Conservation (phyloP, 2,113 vertebrate genomes). For the Melanerpes formicivorus region DNA sequence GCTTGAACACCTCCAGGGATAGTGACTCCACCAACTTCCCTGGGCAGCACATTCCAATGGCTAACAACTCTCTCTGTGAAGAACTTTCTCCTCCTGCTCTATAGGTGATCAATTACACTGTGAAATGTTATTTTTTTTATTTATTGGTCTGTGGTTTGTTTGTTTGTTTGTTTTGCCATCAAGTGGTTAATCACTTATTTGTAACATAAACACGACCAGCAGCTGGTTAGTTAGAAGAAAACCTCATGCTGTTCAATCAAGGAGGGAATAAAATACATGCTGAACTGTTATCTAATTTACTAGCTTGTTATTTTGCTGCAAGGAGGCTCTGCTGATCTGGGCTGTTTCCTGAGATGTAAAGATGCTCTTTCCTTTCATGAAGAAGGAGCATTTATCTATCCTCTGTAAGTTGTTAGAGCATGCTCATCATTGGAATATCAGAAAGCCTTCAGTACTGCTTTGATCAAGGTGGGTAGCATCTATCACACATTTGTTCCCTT, state of each 20-base stretch:
- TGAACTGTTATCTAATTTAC: neutral
- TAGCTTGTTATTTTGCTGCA: neutral
- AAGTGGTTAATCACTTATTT: neutral
- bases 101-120: too few species aligned
- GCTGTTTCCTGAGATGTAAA: neutral
- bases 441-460: neutral
- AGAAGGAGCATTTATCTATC: neutral
- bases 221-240: neutral
- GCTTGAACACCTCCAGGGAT: too few species aligned
- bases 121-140: too few species aligned
- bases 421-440: neutral
- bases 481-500: neutral
- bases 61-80: too few species aligned
- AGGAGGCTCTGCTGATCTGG: neutral
- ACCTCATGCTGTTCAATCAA: neutral
- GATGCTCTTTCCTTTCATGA: neutral
- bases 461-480: neutral
- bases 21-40: too few species aligned
- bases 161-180: neutral
- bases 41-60: too few species aligned
- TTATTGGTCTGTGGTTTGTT: too few species aligned
- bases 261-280: neutral
- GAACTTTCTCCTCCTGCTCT: too few species aligned
- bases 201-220: neutral
- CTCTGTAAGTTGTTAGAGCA: neutral